Evolutionary conservation across 2,113 vertebrate genomes (phyloP).

Genomic region (Elephas maximus): DNA sequence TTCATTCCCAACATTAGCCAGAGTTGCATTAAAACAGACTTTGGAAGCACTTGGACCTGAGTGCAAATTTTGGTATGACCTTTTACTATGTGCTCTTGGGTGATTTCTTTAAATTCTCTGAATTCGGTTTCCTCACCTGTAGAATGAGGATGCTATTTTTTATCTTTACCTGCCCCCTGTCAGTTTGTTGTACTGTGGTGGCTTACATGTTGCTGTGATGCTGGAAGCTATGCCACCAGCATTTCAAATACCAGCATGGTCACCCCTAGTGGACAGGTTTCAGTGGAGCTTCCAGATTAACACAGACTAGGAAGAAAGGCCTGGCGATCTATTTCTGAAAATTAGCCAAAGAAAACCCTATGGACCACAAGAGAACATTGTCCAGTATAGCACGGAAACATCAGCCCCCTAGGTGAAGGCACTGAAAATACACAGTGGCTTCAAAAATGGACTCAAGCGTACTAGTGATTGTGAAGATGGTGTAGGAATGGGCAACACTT

Average conservation of each 20-base stretch:
- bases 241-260: no score
- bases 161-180: no score
- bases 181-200: no score
- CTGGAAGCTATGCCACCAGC: no score
- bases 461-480: not conserved
- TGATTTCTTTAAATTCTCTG: constrained; percentile 18
- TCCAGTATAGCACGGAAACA: not conserved
- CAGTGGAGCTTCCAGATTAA: no score
- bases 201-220: no score
- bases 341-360: no score
- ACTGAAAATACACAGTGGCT: not conserved
- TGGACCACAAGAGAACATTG: not conserved
- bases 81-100: not conserved
- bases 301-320: no score
- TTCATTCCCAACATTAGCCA: no score
- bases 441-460: not conserved
- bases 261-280: no score
- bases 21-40: not conserved
- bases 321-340: no score
- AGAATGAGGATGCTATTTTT: not conserved
- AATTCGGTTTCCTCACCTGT: not conserved
- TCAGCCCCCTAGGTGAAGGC: not conserved
- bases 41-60: rapidly evolving
- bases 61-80: not conserved
- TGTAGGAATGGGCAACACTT: not conserved